A percentile compares a stretch with the other conserved stretches of the same genome.
These are phyloP conservation scores for Periophthalmodon schlosseri DNA, from an alignment of 2,113 vertebrate genomes.

Conservation along the genomic window DNA sequence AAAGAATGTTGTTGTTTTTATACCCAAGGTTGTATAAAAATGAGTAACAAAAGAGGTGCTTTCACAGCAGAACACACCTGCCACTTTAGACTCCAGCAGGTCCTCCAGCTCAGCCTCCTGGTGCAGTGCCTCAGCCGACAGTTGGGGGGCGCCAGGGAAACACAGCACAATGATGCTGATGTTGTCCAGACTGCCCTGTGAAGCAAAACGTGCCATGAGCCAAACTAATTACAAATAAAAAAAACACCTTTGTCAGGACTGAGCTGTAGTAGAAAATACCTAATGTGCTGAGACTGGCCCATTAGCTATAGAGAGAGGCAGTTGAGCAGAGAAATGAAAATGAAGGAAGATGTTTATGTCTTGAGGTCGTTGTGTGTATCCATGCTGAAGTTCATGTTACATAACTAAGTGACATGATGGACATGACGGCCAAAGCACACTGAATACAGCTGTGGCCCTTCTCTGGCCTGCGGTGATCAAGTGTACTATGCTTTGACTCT, in stretches of 20 bases:
- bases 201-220: constrained; percentile 17
- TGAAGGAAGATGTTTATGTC: constrained; percentile 52
- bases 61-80: constrained; percentile 59
- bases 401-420: constrained; percentile 46
- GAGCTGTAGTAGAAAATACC: constrained; percentile 22
- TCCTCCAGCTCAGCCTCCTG: constrained; percentile 79
- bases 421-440: constrained; percentile 29
- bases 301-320: constrained; percentile 25
- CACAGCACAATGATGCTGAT: constrained; percentile 84
- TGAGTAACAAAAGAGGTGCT: neutral
- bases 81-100: constrained; percentile 78
- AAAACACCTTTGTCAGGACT: constrained; percentile 4
- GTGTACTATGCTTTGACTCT: constrained; percentile 4
- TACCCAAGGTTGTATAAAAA: neutral
- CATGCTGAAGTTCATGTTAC: constrained; percentile 57
- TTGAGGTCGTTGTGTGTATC: constrained; percentile 66
- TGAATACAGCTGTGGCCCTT: constrained; percentile 3
- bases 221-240: constrained; percentile 27
- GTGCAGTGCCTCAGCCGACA: constrained; percentile 78
- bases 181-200: constrained; percentile 85
- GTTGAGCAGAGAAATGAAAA: constrained; percentile 33
- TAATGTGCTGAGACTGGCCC: constrained; percentile 17
- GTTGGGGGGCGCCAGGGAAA: constrained; percentile 80
- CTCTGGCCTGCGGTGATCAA: constrained; percentile 12
- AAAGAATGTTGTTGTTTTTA: neutral